These are phyloP conservation scores for Spermophilus dauricus DNA, from an alignment of 2,113 vertebrate genomes.

Conservation along the genomic window DNA sequence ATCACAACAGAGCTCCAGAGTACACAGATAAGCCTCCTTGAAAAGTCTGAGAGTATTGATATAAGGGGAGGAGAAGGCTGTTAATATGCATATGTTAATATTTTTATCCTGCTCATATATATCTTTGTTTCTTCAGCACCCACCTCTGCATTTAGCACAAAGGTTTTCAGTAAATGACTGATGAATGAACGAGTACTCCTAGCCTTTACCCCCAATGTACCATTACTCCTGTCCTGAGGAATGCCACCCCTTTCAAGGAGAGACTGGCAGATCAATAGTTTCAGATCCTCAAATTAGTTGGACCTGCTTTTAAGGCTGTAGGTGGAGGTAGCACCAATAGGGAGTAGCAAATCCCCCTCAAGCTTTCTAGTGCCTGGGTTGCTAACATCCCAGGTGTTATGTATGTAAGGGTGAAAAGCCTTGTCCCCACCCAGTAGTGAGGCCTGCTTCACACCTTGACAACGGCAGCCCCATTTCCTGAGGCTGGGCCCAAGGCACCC, in stretches of 20 bases:
- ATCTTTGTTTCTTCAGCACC: neutral
- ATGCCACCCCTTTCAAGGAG: neutral
- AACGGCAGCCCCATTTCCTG: neutral
- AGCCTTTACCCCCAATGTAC: neutral
- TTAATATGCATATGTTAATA: neutral
- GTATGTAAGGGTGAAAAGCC: neutral
- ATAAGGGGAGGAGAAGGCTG: neutral
- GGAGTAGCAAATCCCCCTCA: neutral
- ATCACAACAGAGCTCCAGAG: neutral
- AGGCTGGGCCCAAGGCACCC: neutral
- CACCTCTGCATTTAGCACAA: neutral
- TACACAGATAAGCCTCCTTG: neutral
- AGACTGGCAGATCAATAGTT: neutral
- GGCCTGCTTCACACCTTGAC: neutral
- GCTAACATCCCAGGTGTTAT: neutral
- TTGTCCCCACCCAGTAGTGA: neutral
- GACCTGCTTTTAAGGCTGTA: neutral
- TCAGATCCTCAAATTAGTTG: neutral
- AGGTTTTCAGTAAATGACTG: slow-evolving; percentile 29
- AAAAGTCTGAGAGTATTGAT: neutral
- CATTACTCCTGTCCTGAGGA: neutral
- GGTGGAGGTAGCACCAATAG: neutral
- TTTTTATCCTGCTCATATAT: slow-evolving; percentile 10
- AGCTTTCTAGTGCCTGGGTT: neutral
- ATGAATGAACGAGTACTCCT: neutral